Base-by-base conservation (phyloP, 2,797 vertebrate genomes). In the Loris lydekkerianus region DNA sequence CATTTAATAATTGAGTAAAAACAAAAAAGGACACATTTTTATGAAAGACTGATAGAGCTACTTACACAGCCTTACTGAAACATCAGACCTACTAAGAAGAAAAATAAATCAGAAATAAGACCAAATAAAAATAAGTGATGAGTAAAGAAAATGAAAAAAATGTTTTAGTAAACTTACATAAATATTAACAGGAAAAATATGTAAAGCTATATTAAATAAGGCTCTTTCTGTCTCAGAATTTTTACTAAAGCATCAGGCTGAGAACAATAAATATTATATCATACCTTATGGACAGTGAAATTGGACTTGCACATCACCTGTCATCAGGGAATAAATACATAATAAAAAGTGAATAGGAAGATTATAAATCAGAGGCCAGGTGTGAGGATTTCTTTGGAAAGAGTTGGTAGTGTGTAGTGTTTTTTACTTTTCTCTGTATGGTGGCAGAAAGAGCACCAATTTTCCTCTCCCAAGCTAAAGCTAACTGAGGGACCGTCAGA, bases 81-180 rank as follows among this genome's bases (percentile, higher is more conserved):
- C 1, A 58, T 46, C 20, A 25, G 65, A 23, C 67, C 61, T 76
- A 49, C 4, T 70, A 81, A 89, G 46, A n/a, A 73, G 75, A 83
- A 95, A 89, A 63, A 34, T 81, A 88, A 81, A 43, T 10, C 17
- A 85, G 40, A 70, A 91, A 60, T 70, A 60, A 89, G 83, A 49
- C 27, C 89, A 89, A 89, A 21, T n/a, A 83, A 60, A 23, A 60
- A 94, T 63, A 40, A 86, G 70, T 46, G 21, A 1, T 29, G 1
- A 89, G 31, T 63, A 92, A 81, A 86, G 61, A 77, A 46, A 18
- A 76, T 56, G 53, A 88, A 76, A 58, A 75, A 70, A 69, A 63
- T 78, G 8, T 80, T 86, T 60, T 72, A 65, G 17, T 72, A 83
- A 93, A 67, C 3, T 13, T 9, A 73, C 8, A 40, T 40, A 86